A percentile compares a stretch with the other conserved stretches of the same genome.
Evolutionary conservation across 2,797 vertebrate genomes (phyloP).

Genomic region (Rhincodon typus): DNA sequence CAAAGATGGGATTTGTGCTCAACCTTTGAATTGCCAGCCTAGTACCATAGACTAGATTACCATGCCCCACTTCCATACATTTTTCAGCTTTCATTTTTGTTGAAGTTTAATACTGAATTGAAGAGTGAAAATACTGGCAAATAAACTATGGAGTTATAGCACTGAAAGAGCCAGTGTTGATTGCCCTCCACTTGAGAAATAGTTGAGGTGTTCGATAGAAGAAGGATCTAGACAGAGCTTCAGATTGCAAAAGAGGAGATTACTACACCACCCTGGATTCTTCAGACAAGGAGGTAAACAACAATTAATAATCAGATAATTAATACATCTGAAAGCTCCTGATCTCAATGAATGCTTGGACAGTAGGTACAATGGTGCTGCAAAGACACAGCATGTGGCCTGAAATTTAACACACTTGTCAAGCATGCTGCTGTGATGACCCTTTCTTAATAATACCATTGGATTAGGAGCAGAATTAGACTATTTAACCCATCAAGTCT

Average conservation of each 20-base stretch:
- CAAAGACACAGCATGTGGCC: background rate
- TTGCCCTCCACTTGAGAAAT: background rate
- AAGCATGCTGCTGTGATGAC: background rate
- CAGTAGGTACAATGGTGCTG: background rate
- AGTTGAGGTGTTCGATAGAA: background rate
- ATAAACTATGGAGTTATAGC: background rate
- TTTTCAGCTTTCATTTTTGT: background rate
- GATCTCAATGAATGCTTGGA: background rate
- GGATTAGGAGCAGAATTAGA: too few species aligned
- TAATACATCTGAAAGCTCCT: background rate
- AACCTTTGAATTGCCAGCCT: background rate
- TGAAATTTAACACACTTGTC: background rate
- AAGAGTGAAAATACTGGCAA: background rate
- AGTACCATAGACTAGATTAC: background rate
- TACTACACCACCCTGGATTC: background rate
- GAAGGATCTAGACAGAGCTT: background rate
- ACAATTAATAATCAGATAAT: background rate
- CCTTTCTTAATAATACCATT: too few species aligned
- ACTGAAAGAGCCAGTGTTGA: background rate
- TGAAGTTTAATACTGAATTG: background rate
- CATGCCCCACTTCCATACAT: background rate
- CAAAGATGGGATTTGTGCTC: background rate
- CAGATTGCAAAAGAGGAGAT: background rate
- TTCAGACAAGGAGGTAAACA: background rate
- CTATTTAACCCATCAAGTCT: too few species aligned